phyloP scores from a whole-genome alignment of 1,140 invertebrate species.

The Apocrypta bakeri region DNA sequence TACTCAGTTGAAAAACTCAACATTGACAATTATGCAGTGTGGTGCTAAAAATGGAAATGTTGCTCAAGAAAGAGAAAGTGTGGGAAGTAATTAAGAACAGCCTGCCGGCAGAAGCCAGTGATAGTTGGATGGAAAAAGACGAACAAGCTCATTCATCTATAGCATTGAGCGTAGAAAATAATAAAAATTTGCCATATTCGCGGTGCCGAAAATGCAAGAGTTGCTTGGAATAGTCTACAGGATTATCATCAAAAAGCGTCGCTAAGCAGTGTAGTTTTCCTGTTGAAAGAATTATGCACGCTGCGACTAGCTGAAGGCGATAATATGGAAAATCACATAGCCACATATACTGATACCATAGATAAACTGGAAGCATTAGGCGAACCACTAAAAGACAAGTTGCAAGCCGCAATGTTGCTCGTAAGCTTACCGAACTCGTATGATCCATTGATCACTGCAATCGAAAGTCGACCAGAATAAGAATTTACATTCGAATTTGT shows the following conservation, averaged over 20 bases:
- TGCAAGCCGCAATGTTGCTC: slow-evolving; percentile 46
- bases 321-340: slow-evolving; percentile 29
- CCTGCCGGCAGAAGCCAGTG: neutral
- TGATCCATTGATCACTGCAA: slow-evolving; percentile 32
- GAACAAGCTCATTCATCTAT: slow-evolving; percentile 29
- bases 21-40: slow-evolving; percentile 41
- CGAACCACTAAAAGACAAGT: slow-evolving; percentile 36
- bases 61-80: slow-evolving; percentile 47
- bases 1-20: slow-evolving; percentile 37
- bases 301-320: neutral
- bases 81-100: slow-evolving; percentile 39
- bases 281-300: slow-evolving; percentile 14
- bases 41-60: slow-evolving; percentile 53
- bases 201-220: slow-evolving; percentile 30
- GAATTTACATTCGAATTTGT: slow-evolving; percentile 12
- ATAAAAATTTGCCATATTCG: slow-evolving; percentile 45
- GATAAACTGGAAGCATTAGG: slow-evolving; percentile 28
- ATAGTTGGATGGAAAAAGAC: slow-evolving; percentile 17
- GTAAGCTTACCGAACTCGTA: slow-evolving; percentile 51
- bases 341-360: neutral
- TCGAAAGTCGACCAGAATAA: slow-evolving; percentile 35
- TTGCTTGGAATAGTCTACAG: slow-evolving; percentile 44
- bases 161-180: slow-evolving; percentile 37
- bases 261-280: slow-evolving; percentile 13
- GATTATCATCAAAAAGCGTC: slow-evolving; percentile 43